Conservation (phyloP, 2,113 vertebrate genomes). For the Callospermophilus lateralis region DNA sequence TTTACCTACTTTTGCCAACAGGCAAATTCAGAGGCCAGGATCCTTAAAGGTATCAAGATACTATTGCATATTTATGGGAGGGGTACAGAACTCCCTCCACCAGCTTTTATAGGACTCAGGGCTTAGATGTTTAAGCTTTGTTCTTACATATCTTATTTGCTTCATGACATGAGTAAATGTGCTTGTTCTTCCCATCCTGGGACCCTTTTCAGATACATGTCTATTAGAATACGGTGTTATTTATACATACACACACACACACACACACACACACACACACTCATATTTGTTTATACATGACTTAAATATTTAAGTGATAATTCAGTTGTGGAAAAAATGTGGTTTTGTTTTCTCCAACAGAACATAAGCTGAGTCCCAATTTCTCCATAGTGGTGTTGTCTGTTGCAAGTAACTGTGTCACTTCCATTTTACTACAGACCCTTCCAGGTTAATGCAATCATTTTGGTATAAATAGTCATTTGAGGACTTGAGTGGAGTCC, state of each 20-base stretch:
- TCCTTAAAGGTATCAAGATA: neutral
- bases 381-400: neutral
- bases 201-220: neutral
- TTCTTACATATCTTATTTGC: neutral
- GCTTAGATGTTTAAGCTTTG: neutral
- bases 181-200: neutral
- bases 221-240: neutral
- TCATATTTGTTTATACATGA: neutral
- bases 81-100: neutral
- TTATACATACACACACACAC: neutral
- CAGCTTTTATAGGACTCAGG: neutral
- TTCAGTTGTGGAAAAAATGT: neutral
- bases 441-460: neutral
- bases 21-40: neutral
- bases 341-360: neutral
- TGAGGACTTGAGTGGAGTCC: neutral
- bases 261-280: too few species aligned
- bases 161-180: neutral
- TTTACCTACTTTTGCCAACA: neutral
- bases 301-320: neutral
- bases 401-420: neutral
- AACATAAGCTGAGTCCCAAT: neutral
- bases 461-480: neutral
- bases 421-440: neutral
- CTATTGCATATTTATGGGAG: neutral